Conservation (phyloP, 2,888 invertebrate species). For the Amblyjoppa fuscipennis region DNA sequence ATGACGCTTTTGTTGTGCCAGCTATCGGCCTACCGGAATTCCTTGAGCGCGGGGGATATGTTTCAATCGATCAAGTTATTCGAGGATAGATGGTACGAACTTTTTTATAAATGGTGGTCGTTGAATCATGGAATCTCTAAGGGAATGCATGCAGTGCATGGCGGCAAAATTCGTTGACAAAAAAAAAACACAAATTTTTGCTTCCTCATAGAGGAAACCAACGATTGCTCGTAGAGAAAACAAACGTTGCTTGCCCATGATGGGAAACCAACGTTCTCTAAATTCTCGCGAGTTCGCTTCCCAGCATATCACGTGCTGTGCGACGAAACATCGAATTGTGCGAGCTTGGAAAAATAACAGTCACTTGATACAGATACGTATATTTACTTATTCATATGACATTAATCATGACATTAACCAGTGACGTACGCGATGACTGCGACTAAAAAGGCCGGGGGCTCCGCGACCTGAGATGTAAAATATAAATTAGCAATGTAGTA, state of each 20-base stretch:
- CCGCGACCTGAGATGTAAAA: too few species aligned
- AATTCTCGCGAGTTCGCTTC: constrained; percentile 2
- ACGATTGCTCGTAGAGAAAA: too few species aligned
- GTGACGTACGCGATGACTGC: too few species aligned
- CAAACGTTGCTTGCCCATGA: background rate
- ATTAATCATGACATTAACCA: too few species aligned
- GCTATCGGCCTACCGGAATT: constrained; percentile 60
- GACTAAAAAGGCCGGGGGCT: too few species aligned
- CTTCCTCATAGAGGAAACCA: too few species aligned
- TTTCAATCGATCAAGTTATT: constrained; percentile 3
- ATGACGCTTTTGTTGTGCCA: constrained; percentile 59
- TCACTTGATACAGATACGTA: too few species aligned
- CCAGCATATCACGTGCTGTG: background rate
- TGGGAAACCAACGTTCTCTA: constrained; percentile 7
- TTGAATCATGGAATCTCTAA: background rate
- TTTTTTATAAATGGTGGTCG: background rate
- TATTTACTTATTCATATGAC: too few species aligned
- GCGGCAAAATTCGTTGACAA: too few species aligned
- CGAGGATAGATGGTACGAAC: background rate
- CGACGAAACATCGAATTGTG: background rate
- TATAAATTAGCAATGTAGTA: too few species aligned
- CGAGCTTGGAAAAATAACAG: background rate
- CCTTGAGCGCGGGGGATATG: constrained; percentile 30
- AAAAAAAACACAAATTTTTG: background rate
- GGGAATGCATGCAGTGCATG: too few species aligned